Evolutionary conservation across 23 tunicate species (phyloP).

Genomic region (Trididemnum nubilum): DNA sequence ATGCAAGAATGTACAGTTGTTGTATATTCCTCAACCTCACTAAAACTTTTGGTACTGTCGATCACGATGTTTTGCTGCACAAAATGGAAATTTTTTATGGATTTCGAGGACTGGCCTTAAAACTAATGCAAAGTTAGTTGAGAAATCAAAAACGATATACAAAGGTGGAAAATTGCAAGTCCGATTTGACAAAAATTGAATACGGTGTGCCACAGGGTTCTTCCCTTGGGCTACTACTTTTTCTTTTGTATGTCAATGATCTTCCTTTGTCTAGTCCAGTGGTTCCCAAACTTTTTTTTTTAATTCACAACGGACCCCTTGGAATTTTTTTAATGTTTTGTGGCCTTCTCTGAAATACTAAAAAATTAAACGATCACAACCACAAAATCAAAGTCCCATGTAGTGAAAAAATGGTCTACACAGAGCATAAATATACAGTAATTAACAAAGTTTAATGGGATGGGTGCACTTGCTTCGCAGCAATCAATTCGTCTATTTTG

Average conservation of each 20-base stretch:
- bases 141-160: neutral
- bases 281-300: neutral
- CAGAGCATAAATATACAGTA: no score
- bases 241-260: neutral
- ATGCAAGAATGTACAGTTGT: neutral
- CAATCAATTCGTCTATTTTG: no score
- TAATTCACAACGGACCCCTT: no score
- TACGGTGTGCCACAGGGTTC: neutral
- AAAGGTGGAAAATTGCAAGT: neutral
- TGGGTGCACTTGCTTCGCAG: no score
- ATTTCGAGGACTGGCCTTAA: neutral
- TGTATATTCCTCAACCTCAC: neutral
- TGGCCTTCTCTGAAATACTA: no score
- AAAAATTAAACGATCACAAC: no score
- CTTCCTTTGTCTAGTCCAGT: slow-evolving; percentile 9
- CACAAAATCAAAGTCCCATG: no score
- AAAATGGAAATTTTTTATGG: neutral
- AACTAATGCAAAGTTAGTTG: neutral
- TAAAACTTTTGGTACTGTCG: neutral
- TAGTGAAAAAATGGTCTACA: no score
- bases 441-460: no score
- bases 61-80: neutral
- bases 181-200: neutral
- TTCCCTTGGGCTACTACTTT: neutral
- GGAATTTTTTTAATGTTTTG: no score